Evolutionary conservation across 2,888 invertebrate species (phyloP), one percentile per base, ranked within the genome.

Genomic region (Synanthedon vespiformis): DNA sequence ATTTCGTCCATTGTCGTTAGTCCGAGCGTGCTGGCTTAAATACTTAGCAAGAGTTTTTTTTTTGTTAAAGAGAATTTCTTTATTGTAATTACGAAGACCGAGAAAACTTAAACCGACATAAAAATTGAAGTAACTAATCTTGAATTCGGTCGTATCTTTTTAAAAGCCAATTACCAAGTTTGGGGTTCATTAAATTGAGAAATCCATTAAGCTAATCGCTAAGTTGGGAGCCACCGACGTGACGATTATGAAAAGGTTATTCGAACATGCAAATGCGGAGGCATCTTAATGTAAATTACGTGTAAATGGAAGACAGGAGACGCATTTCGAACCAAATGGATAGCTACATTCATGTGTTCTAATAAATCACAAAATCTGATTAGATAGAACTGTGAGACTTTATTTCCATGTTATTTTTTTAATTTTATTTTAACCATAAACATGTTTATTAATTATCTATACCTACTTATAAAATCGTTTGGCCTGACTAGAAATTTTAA

Each of bases 181-280:
- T 75, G 74, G 73, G 70, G 76, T 77, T 79, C 77, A 78, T 83
- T 82, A 79, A 77, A 79, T 78, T 78, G 78, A 77, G 79, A 78
- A 83, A 80, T 80, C 80, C 80, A 82, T 83, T 85, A 84, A 72
- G 77, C 70, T 83, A 80, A 83, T 80, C 81, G 71, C 70, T 68
- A 70, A 77, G 74, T 76, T 76, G 70, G 72, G 65, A 77, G 77
- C 80, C 77, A 78, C 79, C 68, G 71, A 72, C 67, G 78, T 78
- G 80, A 78, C 73, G 77, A 76, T 83, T 84, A 80, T 80, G 79
- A 85, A 78, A 81, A 80, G 76, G 75, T 79, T 76, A 78, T 74
- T 74, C 69, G 67, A 62, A 73, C 70, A 85, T 85, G 84, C 82
- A 81, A 84, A 85, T 85, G 79, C 67, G 64, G 63, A 69, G 71